These are phyloP conservation scores for Danio jaintianensis DNA, from an alignment of 2,797 vertebrate genomes.

Conservation along the genomic window DNA sequence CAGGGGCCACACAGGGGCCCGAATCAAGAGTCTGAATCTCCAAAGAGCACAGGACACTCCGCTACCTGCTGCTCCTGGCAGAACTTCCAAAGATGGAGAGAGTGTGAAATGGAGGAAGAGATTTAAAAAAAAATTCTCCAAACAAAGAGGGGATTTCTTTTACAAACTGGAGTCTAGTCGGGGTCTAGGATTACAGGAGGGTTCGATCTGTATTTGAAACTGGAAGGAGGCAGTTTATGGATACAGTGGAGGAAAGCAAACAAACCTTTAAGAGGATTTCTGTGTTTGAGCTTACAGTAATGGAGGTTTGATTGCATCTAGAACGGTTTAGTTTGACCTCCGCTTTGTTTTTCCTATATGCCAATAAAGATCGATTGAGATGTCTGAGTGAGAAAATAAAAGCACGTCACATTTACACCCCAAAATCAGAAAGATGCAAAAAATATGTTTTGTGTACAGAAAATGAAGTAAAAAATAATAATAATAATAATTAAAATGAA, in stretches of 20 bases:
- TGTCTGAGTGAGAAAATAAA: background rate
- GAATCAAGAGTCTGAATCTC: constrained; percentile 30
- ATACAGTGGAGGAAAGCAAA: constrained; percentile 50
- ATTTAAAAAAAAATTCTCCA: constrained; percentile 66
- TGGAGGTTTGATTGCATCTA: constrained; percentile 4
- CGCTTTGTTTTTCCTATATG: background rate
- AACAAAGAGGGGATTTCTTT: constrained; percentile 77
- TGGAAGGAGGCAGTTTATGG: constrained; percentile 45
- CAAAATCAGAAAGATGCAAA: background rate
- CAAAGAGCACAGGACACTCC: constrained; percentile 71
- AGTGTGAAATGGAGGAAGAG: constrained; percentile 45
- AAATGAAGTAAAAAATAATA: too few species aligned
- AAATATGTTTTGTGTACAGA: too few species aligned
- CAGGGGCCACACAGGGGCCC: constrained; percentile 60
- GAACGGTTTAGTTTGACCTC: background rate
- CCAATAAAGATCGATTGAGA: background rate
- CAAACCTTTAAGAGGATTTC: constrained; percentile 10
- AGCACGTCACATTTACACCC: background rate
- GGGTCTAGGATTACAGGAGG: constrained; percentile 55
- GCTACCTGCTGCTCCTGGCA: constrained; percentile 79
- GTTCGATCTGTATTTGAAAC: constrained; percentile 47
- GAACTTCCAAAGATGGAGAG: constrained; percentile 23
- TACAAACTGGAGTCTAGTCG: constrained; percentile 60
- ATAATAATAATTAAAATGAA: too few species aligned
- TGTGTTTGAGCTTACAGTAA: constrained; percentile 11